Evolutionary conservation across 2,888 invertebrate genomes (phyloP).

Genomic region (Cepaea hortensis): DNA sequence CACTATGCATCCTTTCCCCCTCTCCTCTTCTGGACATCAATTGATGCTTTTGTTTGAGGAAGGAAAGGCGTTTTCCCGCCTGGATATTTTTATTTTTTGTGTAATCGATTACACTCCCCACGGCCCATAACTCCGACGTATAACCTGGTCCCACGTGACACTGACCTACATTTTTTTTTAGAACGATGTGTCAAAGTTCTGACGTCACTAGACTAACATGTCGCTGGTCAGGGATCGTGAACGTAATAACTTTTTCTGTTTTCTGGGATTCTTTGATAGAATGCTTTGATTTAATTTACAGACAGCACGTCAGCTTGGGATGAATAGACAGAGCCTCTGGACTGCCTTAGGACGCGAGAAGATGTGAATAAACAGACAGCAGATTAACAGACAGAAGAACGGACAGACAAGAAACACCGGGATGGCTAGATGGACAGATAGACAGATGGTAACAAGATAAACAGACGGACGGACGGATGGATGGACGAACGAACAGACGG

Average conservation of each 20-base stretch:
- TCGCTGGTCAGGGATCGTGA: background rate
- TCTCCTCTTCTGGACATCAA: too few species aligned
- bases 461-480: too few species aligned
- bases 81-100: background rate
- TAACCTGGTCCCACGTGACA: conserved; percentile 9
- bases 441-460: too few species aligned
- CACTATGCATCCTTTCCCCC: too few species aligned
- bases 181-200: conserved; percentile 14
- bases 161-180: conserved; percentile 13
- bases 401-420: background rate
- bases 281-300: background rate
- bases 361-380: too few species aligned
- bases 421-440: background rate
- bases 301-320: background rate
- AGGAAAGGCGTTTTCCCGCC: background rate
- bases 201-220: conserved; percentile 11
- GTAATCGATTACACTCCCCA: conserved; percentile 1
- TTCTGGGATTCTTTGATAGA: background rate
- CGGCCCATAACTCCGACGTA: background rate
- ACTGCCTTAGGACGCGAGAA: too few species aligned
- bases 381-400: background rate
- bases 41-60: background rate
- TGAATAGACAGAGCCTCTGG: too few species aligned
- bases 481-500: too few species aligned
- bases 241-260: background rate